phyloP scores from a whole-genome alignment of 2,797 vertebrate genomes.

The Lagodon rhomboides region DNA sequence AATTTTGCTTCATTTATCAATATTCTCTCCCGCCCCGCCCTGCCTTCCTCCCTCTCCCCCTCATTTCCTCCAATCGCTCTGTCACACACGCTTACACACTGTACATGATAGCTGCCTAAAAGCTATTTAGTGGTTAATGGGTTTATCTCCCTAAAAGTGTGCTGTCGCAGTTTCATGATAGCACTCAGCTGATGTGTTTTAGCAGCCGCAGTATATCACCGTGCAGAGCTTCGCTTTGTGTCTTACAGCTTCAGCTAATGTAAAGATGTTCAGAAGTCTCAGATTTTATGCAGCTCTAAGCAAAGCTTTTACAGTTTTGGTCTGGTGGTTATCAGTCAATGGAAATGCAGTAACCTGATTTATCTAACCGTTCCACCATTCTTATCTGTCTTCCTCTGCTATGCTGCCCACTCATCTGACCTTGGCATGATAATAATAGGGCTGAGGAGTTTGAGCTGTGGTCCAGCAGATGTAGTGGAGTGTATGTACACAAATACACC shows the following conservation, averaged over 20 bases:
- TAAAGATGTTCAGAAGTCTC: slow-evolving; percentile 11
- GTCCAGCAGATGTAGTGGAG: slow-evolving; percentile 29
- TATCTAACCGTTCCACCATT: slow-evolving; percentile 35
- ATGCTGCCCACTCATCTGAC: slow-evolving; percentile 68
- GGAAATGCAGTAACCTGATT: slow-evolving; percentile 53
- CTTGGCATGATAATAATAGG: slow-evolving; percentile 70
- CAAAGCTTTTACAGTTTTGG: slow-evolving; percentile 38
- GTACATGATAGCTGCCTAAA: slow-evolving; percentile 40
- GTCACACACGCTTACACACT: slow-evolving; percentile 40
- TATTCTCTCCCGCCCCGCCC: background rate
- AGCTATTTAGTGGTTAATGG: slow-evolving; percentile 55
- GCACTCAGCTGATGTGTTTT: slow-evolving; percentile 37
- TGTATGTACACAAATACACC: slow-evolving; percentile 51
- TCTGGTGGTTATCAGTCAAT: slow-evolving; percentile 45
- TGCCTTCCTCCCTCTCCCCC: background rate
- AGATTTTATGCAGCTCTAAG: slow-evolving; percentile 20
- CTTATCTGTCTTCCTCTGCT: slow-evolving; percentile 66
- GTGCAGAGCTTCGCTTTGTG: slow-evolving; percentile 5
- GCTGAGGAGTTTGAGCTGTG: slow-evolving; percentile 41
- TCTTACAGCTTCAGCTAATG: background rate
- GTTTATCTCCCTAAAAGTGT: slow-evolving; percentile 37
- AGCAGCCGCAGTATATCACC: slow-evolving; percentile 12
- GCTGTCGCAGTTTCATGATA: slow-evolving; percentile 34
- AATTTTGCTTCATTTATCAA: slow-evolving; percentile 38
- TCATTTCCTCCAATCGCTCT: slow-evolving; percentile 41